Percentiles rank a stretch among this genome's conserved stretches.
Evolutionary conservation across 2,888 invertebrate genomes (phyloP).

Genomic region (Ophioninae sp.): DNA sequence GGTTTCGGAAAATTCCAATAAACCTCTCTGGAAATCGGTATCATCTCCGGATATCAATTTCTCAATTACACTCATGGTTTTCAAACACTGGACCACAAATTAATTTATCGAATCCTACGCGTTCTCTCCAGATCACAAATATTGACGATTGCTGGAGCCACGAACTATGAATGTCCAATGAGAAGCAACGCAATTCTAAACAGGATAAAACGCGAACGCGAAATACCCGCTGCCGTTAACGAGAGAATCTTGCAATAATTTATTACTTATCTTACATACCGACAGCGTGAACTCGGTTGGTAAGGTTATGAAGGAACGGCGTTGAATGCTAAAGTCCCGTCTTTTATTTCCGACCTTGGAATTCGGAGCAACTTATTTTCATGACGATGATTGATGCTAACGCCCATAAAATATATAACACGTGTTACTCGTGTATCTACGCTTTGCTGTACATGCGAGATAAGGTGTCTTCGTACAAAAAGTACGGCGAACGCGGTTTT

Average conservation of each 20-base stretch:
- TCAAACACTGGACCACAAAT: not conserved
- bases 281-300: not conserved
- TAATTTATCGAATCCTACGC: not conserved
- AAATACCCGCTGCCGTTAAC: constrained; percentile 1
- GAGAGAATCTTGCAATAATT: not conserved
- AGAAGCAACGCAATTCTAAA: not conserved
- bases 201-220: not conserved
- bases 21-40: constrained; percentile 70
- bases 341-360: constrained; percentile 6
- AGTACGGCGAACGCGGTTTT: not conserved
- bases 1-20: constrained; percentile 80
- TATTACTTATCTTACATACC: not conserved
- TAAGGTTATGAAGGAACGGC: not conserved
- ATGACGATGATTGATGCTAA: constrained; percentile 22
- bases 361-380: constrained; percentile 27
- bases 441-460: not conserved
- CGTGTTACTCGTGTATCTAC: constrained; percentile 1
- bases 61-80: constrained; percentile 66
- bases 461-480: not conserved
- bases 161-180: not conserved
- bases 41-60: constrained; percentile 70
- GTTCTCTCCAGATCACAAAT: constrained; percentile 14
- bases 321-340: not conserved
- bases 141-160: constrained; percentile 8
- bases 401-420: constrained; percentile 1